Base-by-base conservation (phyloP, 2,888 invertebrate genomes). In the Loripinus fragilis region DNA sequence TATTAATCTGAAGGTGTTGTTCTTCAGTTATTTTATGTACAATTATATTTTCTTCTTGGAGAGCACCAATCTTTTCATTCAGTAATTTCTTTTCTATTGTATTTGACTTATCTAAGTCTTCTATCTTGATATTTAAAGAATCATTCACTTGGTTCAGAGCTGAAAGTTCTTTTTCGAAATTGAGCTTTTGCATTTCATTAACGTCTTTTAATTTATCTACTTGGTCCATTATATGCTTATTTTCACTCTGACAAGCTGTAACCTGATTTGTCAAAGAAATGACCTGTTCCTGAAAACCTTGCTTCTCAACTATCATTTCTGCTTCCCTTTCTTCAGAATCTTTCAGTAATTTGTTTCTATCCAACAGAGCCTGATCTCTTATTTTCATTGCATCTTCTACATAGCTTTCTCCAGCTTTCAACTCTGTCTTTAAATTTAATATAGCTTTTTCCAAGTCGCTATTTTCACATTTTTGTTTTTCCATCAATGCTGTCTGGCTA, bases 1-100 rank as follows among this genome's bases (percentile, higher is more conserved):
- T 25, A 33, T 60, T 33, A 33, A 60, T 33, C 1, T 60, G 33
- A 1, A 5, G 20, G 3, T 33, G 7, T 38, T 42, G 42, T 20
- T 41, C 28, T 7, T 42, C 8, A 41, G 41, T 2, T 25, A 25
- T 23, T 25, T 67, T 23, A 23, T 41, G 67, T 23, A 74, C 52
- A 1, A 28, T 1, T 10, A 0, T n/a, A 55, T 74, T 67, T 68
- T 65, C 66, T 25, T 23, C 41, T 45, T 50, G 52, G 12, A 78
- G 20, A 17, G 17, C 48, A n/a, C 42, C 17, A 20, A 66, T 70
- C 33, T 73, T 70, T 38, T 73, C 74, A 25, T 70, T 69, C 42
- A 78, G 28, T 41, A 28, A 23, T 42, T 45, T 55, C 38, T 66
- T 45, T 55, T 35, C 74, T 20, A 60, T 2, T 30, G 38, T 45